These are phyloP conservation scores for Borostomias antarcticus DNA, from an alignment of 2,797 vertebrate genomes.

Conservation along the genomic window DNA sequence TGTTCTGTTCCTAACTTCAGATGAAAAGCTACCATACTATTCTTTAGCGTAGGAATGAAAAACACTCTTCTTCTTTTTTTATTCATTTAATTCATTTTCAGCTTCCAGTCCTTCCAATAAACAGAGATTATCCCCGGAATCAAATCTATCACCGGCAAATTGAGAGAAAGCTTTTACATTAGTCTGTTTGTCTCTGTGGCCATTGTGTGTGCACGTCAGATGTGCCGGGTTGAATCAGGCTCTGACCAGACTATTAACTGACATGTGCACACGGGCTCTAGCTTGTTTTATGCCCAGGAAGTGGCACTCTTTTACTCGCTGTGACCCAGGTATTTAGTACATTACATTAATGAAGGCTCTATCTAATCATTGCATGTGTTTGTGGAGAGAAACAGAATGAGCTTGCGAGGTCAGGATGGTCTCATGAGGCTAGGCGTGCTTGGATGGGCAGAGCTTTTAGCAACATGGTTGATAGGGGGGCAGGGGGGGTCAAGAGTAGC, in stretches of 20 bases:
- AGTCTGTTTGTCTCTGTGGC: slow-evolving; percentile 48
- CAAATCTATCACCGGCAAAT: slow-evolving; percentile 43
- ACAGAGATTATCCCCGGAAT: slow-evolving; percentile 36
- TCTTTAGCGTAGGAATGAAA: no score
- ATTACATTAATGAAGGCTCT: not conserved
- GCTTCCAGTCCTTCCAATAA: slow-evolving; percentile 39
- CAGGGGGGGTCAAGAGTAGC: no score
- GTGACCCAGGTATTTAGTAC: slow-evolving; percentile 4
- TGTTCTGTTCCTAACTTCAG: not conserved
- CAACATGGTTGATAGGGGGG: no score
- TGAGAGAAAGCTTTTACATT: slow-evolving; percentile 67
- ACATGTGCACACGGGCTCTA: slow-evolving; percentile 9
- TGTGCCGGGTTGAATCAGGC: slow-evolving; percentile 40
- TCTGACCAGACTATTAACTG: slow-evolving; percentile 48
- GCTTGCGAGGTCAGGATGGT: no score
- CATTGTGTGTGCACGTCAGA: slow-evolving; percentile 36
- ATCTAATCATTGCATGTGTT: no score
- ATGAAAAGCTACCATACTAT: no score
- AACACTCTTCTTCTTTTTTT: no score
- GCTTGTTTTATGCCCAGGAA: slow-evolving; percentile 29
- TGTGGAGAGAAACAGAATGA: no score
- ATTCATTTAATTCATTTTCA: slow-evolving; percentile 40
- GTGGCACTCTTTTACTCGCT: slow-evolving; percentile 24
- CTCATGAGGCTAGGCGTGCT: no score
- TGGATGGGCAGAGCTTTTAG: no score